phyloP scores from a whole-genome alignment of 2,888 invertebrate species.

The Molanna angustata region DNA sequence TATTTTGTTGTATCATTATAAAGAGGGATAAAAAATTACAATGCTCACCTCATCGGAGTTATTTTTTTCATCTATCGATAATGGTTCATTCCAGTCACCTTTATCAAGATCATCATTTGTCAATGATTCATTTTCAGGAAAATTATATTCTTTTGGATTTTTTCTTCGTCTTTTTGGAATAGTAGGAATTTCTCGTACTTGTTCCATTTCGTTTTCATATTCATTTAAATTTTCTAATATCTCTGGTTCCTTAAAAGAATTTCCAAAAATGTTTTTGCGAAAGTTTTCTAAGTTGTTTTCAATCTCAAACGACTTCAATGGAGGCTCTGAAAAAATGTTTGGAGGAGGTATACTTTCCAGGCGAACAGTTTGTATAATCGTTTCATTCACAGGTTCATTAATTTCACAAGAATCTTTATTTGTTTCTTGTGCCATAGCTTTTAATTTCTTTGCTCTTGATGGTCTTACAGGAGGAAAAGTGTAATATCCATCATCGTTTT shows the following conservation, averaged over 20 bases:
- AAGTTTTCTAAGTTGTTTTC: constrained; percentile 49
- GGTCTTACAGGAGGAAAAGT: constrained; percentile 58
- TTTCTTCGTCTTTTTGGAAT: constrained; percentile 44
- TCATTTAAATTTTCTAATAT: constrained; percentile 29
- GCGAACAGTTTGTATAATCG: constrained; percentile 12
- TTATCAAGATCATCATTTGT: constrained; percentile 43
- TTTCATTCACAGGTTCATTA: constrained; percentile 9
- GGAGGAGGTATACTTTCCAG: constrained; percentile 34
- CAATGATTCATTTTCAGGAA: constrained; percentile 43
- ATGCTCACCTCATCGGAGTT: constrained; percentile 28
- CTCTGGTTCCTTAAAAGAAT: constrained; percentile 29
- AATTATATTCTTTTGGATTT: constrained; percentile 36
- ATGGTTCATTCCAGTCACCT: constrained; percentile 24
- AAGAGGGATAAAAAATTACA: no score
- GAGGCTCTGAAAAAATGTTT: constrained; percentile 30
- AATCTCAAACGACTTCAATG: constrained; percentile 38
- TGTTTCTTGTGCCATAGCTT: constrained; percentile 38
- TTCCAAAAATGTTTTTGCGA: constrained; percentile 37
- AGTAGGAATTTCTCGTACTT: constrained; percentile 38
- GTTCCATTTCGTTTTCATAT: constrained; percentile 34
- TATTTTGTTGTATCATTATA: no score
- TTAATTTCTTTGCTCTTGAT: constrained; percentile 55
- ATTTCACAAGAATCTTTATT: constrained; percentile 4
- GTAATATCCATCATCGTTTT: constrained; percentile 54
- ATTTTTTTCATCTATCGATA: constrained; percentile 15